These are phyloP conservation scores for Lampropteryx suffumata DNA, from an alignment of 2,888 invertebrate genomes.

Conservation along the genomic window DNA sequence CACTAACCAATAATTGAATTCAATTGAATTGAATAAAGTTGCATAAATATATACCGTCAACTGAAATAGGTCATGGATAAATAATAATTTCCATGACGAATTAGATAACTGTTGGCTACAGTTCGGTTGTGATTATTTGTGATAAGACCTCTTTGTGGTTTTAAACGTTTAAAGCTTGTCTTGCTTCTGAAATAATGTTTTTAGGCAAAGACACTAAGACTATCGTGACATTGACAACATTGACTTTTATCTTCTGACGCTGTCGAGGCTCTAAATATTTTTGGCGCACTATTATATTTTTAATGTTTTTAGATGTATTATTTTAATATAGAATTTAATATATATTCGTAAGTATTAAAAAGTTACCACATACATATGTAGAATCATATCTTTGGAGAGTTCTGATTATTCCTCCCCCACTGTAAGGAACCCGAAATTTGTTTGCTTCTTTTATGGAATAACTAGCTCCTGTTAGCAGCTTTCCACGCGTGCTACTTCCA, in stretches of 20 bases:
- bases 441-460: too few relatives aligned
- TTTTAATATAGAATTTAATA: not conserved
- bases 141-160: not conserved
- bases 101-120: not conserved
- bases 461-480: too few relatives aligned
- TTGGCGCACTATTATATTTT: slow-evolving; percentile 5
- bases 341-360: not conserved
- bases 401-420: too few relatives aligned
- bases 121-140: not conserved
- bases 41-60: not conserved
- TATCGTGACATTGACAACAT: slow-evolving; percentile 2
- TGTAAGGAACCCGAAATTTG: too few relatives aligned
- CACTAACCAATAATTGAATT: too few relatives aligned
- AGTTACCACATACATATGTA: not conserved
- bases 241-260: not conserved
- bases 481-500: too few relatives aligned
- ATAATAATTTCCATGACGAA: not conserved
- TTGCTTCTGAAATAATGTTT: not conserved
- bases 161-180: not conserved
- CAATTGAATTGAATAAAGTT: too few relatives aligned
- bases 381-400: too few relatives aligned
- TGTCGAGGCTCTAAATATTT: not conserved
- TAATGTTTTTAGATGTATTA: not conserved
- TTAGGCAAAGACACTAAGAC: too few relatives aligned
- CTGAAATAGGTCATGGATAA: not conserved